Evolutionary conservation across 2,888 invertebrate species (phyloP), one percentile per base, ranked within the genome.

Genomic region (Papilio gigon): DNA sequence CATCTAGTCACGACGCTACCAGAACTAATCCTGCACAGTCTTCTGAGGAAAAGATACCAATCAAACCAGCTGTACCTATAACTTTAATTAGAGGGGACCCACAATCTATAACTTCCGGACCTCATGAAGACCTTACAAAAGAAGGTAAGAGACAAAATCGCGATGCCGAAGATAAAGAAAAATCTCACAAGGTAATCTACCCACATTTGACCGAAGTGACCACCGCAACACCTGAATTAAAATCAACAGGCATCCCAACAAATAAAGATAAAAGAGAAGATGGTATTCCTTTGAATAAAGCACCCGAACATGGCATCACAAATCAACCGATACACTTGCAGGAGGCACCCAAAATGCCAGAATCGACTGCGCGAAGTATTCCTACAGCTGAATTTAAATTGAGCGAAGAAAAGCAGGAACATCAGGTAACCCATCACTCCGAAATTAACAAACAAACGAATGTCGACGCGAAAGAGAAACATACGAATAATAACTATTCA

Each of bases 221-320:
- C n/a, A 74, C 74, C 20, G 71, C 71, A 71, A 30, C 37, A 4
- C 12, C 67, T 30, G 33, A 35, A 25, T n/a, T 58, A 33, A 58
- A 58, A n/a, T 63, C 58, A 37, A 58, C 40, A 20, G 4, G 27
- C 4, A 11, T 9, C 4, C 58, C 68, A n/a, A 40, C 9, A 6
- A 22, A 22, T 56, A 50, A 47, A 4, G 25, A 37, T 20, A 37
- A 67, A 14, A 50, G 33, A 12, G 33, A 63, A 58, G 42, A 53
- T 30, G 12, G 11, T 17, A 30, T 33, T 17, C 30, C 27, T 25
- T 14, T 27, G 17, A 14, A 17, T 59, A 30, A 37, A 47, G 37
- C 4, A 35, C 20, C 8, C 35, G 58, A 59, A 60, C 56, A 65
- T 2, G 58, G 35, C 20, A 20, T 25, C 8, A n/a, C 17, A 9